Percentiles rank a stretch among this genome's conserved stretches.
Evolutionary conservation across 2,888 invertebrate species (phyloP).

Genomic region (Mesodorylaimus sp.): DNA sequence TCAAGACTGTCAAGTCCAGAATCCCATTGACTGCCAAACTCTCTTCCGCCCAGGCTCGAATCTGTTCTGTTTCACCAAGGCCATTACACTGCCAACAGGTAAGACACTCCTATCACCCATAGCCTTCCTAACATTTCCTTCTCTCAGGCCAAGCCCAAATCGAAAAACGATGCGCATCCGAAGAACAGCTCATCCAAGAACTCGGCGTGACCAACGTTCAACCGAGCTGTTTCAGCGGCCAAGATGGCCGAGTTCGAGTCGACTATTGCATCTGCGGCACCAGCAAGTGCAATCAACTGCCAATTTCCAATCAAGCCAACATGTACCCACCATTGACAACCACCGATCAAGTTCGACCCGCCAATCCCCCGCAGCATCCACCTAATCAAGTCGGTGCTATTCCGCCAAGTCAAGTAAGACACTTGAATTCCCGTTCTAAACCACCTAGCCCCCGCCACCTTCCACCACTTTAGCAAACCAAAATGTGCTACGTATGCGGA

Average conservation of each 20-base stretch:
- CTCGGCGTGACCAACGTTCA: slow-evolving; percentile 16
- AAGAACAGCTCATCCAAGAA: slow-evolving; percentile 17
- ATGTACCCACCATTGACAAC: background rate
- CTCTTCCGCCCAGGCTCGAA: background rate
- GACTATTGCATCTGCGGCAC: slow-evolving; percentile 19
- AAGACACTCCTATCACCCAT: background rate
- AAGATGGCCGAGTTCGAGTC: slow-evolving; percentile 2
- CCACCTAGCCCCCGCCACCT: no score
- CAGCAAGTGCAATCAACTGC: slow-evolving; percentile 17
- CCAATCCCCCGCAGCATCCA: no score
- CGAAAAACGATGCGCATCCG: slow-evolving; percentile 23
- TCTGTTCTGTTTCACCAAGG: slow-evolving; percentile 5
- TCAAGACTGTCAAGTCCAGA: slow-evolving; percentile 3
- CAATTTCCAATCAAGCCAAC: slow-evolving; percentile 10
- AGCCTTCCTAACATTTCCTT: background rate
- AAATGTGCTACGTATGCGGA: slow-evolving; percentile 5
- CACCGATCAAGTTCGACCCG: no score
- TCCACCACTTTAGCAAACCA: background rate
- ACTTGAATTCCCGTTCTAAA: no score
- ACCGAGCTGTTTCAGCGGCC: slow-evolving; percentile 14
- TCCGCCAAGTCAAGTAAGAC: no score
- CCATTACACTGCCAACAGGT: background rate
- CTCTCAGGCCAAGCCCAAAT: slow-evolving; percentile 18
- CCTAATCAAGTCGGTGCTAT: no score
- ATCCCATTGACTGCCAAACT: slow-evolving; percentile 4